A percentile compares a stretch with the other conserved stretches of the same genome.
Evolutionary conservation across 30 jellyfish, hydroid and myxozoan genomes (phyloP).

Genomic region (Nemopilema nomurai): DNA sequence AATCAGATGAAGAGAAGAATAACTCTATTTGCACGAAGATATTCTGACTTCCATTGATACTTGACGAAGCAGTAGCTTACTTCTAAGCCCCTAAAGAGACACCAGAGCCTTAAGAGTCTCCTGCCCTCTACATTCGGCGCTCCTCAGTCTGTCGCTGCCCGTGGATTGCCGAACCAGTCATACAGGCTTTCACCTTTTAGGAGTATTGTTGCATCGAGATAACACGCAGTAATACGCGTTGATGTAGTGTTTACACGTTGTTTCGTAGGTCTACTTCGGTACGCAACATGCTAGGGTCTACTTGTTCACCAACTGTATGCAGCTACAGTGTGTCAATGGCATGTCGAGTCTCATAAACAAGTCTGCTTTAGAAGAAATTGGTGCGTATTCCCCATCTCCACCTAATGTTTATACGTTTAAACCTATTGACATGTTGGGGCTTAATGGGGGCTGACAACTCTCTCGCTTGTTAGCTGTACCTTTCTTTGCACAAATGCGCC

Average conservation of each 20-base stretch:
- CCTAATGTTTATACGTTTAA: background rate
- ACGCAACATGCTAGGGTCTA: constrained; percentile 95
- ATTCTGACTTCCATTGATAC: background rate
- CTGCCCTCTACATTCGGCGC: background rate
- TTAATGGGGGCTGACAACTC: background rate
- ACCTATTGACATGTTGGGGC: background rate
- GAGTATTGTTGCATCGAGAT: background rate
- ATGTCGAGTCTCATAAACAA: constrained; percentile 89
- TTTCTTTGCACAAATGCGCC: too few species aligned
- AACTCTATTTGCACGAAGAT: background rate
- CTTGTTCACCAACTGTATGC: constrained; percentile 72
- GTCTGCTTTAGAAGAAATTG: constrained; percentile 76
- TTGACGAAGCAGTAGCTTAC: background rate
- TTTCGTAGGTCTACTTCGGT: constrained; percentile 86
- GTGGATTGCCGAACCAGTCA: too few species aligned
- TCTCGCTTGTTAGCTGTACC: too few species aligned
- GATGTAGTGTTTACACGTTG: background rate
- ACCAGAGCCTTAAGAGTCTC: background rate
- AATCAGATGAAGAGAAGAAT: background rate
- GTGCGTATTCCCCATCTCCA: constrained; percentile 29
- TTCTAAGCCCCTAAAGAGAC: background rate
- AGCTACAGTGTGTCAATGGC: constrained; percentile 88
- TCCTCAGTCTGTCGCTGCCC: background rate
- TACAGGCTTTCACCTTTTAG: too few species aligned
- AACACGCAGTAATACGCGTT: background rate